Conservation (phyloP, 2,888 invertebrate species). For the Oscheius sp. region DNA sequence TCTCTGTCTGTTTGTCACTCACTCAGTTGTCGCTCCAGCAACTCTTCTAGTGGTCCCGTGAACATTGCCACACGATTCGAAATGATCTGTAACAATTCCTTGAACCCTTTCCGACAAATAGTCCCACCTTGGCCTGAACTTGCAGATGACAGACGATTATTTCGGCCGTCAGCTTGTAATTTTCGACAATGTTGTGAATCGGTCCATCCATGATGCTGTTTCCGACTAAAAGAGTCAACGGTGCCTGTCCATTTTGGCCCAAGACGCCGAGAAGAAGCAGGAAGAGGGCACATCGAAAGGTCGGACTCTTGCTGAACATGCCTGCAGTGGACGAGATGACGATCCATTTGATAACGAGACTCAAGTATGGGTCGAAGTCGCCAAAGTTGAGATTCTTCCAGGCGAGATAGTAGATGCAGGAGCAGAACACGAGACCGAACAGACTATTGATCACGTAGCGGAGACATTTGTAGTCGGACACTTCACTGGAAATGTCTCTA, state of each 20-base stretch:
- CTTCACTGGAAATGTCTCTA: constrained; percentile 46
- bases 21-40: constrained; percentile 64
- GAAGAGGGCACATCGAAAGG: constrained; percentile 66
- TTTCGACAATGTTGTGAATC: constrained; percentile 61
- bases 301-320: constrained; percentile 63
- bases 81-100: constrained; percentile 41
- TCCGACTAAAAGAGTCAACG: constrained; percentile 57
- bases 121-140: constrained; percentile 48
- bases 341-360: constrained; percentile 53
- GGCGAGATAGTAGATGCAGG: constrained; percentile 59
- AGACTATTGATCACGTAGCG: constrained; percentile 60
- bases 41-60: constrained; percentile 63
- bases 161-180: constrained; percentile 60
- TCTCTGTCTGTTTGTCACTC: background rate
- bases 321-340: constrained; percentile 57
- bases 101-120: no score
- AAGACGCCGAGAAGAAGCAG: constrained; percentile 64
- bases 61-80: constrained; percentile 61
- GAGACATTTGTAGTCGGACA: constrained; percentile 59
- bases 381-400: constrained; percentile 70
- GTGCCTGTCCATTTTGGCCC: constrained; percentile 64
- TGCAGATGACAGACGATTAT: constrained; percentile 67
- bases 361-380: constrained; percentile 54
- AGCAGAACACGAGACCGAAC: constrained; percentile 59
- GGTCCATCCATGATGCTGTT: constrained; percentile 64